phyloP scores from a whole-genome alignment of 2,888 invertebrate genomes.

The Trypoxylon attenuatum region DNA sequence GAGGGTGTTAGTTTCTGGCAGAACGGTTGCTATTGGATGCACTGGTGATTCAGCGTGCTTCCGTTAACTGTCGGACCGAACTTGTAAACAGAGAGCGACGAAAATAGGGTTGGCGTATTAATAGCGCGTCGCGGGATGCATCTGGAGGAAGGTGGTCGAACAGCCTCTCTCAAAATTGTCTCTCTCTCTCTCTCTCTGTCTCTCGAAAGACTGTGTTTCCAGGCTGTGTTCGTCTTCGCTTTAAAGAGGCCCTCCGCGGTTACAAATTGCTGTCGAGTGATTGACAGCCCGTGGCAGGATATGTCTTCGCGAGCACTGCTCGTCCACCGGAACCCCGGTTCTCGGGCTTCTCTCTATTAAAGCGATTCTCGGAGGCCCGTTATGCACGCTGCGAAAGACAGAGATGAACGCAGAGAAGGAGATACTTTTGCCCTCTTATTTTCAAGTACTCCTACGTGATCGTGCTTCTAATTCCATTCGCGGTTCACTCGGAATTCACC shows the following conservation, averaged over 20 bases:
- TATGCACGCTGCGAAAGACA: too few species aligned
- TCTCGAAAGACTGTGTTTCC: neutral
- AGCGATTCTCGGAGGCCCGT: neutral
- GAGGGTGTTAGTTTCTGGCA: conserved; percentile 7
- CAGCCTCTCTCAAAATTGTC: too few species aligned
- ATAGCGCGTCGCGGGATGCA: conserved; percentile 55
- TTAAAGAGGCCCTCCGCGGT: conserved; percentile 7
- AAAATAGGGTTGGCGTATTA: conserved; percentile 64
- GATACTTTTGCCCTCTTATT: too few species aligned
- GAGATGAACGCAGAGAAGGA: too few species aligned
- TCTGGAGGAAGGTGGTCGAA: conserved; percentile 39
- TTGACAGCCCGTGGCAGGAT: conserved; percentile 26
- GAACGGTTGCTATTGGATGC: conserved; percentile 14
- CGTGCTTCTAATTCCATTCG: neutral
- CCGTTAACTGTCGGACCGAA: conserved; percentile 47
- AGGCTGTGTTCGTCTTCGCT: neutral
- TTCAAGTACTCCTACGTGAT: neutral
- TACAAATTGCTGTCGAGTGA: conserved; percentile 37
- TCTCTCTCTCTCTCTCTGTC: neutral
- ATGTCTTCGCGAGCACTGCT: neutral
- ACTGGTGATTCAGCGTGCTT: conserved; percentile 46
- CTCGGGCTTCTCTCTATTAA: neutral
- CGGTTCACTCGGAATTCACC: neutral
- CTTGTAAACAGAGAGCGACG: conserved; percentile 62
- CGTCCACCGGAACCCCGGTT: neutral